Evolutionary conservation across 2,797 vertebrate species (phyloP).

Genomic region (Amphiprion clarkii): DNA sequence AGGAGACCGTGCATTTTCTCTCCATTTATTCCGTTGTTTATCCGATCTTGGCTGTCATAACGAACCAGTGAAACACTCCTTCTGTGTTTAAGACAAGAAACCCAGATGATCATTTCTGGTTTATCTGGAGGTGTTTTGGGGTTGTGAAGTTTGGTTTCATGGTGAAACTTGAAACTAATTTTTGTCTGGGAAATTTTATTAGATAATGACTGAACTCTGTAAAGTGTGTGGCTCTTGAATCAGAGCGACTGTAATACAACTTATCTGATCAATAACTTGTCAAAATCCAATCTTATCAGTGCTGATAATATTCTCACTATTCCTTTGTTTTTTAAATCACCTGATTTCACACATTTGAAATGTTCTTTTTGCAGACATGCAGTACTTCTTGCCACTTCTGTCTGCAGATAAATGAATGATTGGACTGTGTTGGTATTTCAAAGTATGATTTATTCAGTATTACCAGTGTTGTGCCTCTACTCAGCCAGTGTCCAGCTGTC

Average conservation of each 20-base stretch:
- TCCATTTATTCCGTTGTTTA: too few relatives aligned
- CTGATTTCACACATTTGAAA: not conserved
- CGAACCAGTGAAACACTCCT: not conserved
- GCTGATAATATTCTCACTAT: not conserved
- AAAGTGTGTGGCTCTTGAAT: not conserved
- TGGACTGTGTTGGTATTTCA: too few relatives aligned
- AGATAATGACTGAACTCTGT: conserved; percentile 30
- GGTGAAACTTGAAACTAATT: conserved; percentile 2
- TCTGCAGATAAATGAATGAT: not conserved
- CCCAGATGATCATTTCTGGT: too few relatives aligned
- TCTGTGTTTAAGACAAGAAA: too few relatives aligned
- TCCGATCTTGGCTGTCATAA: not conserved
- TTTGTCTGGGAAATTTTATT: not conserved
- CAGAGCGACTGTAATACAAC: conserved; percentile 7
- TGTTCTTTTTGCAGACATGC: not conserved
- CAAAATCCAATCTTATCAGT: conserved; percentile 39
- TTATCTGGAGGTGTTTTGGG: not conserved
- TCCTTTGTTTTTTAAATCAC: not conserved
- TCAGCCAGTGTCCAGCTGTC: too few relatives aligned
- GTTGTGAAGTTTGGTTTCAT: conserved; percentile 20
- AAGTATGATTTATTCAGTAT: too few relatives aligned
- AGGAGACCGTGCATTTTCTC: not conserved
- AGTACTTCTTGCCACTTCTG: not conserved
- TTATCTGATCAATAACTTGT: conserved; percentile 55
- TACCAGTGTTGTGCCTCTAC: too few relatives aligned